phyloP scores from a whole-genome alignment of 1,140 invertebrate genomes.

The Drosophila ohnishii region DNA sequence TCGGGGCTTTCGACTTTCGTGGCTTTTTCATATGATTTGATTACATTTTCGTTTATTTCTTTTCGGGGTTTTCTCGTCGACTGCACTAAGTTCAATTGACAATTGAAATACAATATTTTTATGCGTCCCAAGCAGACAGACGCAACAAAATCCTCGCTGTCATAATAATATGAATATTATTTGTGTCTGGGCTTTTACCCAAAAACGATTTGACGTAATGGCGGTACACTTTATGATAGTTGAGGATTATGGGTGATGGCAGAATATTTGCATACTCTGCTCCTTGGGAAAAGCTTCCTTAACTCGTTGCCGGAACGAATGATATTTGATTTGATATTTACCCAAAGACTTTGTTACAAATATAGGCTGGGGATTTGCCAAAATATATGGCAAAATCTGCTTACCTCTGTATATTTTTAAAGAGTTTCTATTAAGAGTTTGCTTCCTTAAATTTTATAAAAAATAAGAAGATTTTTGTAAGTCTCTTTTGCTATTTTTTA shows the following conservation, averaged over 20 bases:
- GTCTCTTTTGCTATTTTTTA: too few species aligned
- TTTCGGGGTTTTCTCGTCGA: conserved; percentile 46
- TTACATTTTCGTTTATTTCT: conserved; percentile 61
- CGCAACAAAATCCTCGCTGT: conserved; percentile 29
- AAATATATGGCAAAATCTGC: not conserved
- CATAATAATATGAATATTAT: conserved; percentile 66
- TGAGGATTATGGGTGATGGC: conserved; percentile 19
- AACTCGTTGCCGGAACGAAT: not conserved
- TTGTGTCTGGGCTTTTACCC: conserved; percentile 36
- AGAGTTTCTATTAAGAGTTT: not conserved
- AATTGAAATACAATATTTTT: conserved; percentile 74
- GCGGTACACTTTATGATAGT: conserved; percentile 25
- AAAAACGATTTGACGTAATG: conserved; percentile 39
- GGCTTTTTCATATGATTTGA: conserved; percentile 73
- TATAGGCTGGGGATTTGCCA: not conserved
- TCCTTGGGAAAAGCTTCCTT: not conserved
- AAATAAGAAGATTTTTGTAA: not conserved
- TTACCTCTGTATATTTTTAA: not conserved
- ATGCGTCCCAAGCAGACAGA: conserved; percentile 30
- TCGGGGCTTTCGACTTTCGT: conserved; percentile 47
- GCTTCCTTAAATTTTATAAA: too few species aligned
- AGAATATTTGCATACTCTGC: conserved; percentile 17
- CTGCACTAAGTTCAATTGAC: conserved; percentile 67
- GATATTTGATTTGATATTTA: conserved; percentile 9
- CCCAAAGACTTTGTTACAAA: not conserved